These are phyloP conservation scores for Trachythela sp. DNA, from an alignment of 64 coral and sea anemone species.

Conservation along the genomic window DNA sequence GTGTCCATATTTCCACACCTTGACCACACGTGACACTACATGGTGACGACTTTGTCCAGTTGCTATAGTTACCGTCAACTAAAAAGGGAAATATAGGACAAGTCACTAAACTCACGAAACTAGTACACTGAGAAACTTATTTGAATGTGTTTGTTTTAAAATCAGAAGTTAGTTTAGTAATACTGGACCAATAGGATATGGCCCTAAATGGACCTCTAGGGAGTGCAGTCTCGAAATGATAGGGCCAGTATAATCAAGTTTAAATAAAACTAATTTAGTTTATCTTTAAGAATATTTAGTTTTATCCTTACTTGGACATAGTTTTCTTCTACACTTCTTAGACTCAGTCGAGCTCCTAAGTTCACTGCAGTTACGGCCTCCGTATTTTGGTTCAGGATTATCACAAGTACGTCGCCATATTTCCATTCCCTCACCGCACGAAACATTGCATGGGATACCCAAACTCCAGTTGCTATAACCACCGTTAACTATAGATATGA, in stretches of 20 bases:
- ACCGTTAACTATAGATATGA: neutral
- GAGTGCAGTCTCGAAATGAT: no score
- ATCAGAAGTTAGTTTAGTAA: no score
- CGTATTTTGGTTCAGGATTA: neutral
- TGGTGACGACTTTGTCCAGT: neutral
- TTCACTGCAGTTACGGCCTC: neutral
- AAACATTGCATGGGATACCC: neutral
- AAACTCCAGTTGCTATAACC: neutral
- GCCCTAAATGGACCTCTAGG: no score
- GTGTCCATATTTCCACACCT: neutral
- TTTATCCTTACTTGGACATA: neutral
- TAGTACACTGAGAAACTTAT: no score
- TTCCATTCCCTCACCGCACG: neutral
- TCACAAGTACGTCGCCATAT: neutral
- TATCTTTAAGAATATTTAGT: no score
- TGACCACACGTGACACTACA: neutral
- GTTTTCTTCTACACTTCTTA: neutral
- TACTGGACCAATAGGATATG: no score
- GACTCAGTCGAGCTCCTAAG: neutral
- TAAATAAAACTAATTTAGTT: no score
- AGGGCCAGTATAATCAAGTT: no score
- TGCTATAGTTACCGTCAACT: neutral
- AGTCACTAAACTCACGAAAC: no score
- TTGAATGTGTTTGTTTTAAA: no score
- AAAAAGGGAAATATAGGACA: neutral